Evolutionary conservation across 1,140 invertebrate genomes (phyloP).

Genomic region (Zelostemma sp.): DNA sequence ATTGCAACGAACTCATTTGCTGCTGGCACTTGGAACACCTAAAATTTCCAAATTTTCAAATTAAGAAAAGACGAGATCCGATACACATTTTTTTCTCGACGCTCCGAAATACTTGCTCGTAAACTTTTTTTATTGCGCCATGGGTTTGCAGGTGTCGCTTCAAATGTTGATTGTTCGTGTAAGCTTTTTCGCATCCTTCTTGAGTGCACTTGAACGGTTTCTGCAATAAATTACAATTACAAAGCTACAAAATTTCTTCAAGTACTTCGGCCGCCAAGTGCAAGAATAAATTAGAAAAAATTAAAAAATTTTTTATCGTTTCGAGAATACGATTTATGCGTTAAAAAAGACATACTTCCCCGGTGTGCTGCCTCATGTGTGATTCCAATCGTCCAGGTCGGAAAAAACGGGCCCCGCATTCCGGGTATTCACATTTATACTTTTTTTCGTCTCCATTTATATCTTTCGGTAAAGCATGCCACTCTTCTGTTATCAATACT

Average conservation of each 20-base stretch:
- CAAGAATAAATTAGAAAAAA: too few species aligned
- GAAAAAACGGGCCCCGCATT: conserved; percentile 45
- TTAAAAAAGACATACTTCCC: conserved; percentile 50
- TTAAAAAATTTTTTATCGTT: too few species aligned
- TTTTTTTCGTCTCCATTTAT: conserved; percentile 33
- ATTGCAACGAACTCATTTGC: conserved; percentile 38
- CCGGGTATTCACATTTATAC: conserved; percentile 47
- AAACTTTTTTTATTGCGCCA: conserved; percentile 18
- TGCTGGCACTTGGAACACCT: conserved; percentile 44
- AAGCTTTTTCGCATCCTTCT: conserved; percentile 54
- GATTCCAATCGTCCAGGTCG: conserved; percentile 47
- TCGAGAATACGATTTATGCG: too few species aligned
- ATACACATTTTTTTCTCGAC: too few species aligned
- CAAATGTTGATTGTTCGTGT: conserved; percentile 57
- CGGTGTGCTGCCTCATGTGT: conserved; percentile 53
- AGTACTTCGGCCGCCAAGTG: too few species aligned
- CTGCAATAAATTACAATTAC: conserved; percentile 31
- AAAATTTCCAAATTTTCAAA: conserved; percentile 21
- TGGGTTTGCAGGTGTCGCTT: conserved; percentile 48
- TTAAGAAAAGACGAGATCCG: too few species aligned
- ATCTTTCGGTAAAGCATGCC: too few species aligned
- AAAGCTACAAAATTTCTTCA: too few species aligned
- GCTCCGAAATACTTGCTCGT: conserved; percentile 4
- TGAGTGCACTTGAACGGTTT: conserved; percentile 52
- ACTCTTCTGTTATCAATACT: not conserved